Percentiles rank a stretch among this genome's conserved stretches.
These are phyloP conservation scores for Chymomyza fuscimana DNA, from an alignment of 2,888 invertebrate species.

Conservation along the genomic window DNA sequence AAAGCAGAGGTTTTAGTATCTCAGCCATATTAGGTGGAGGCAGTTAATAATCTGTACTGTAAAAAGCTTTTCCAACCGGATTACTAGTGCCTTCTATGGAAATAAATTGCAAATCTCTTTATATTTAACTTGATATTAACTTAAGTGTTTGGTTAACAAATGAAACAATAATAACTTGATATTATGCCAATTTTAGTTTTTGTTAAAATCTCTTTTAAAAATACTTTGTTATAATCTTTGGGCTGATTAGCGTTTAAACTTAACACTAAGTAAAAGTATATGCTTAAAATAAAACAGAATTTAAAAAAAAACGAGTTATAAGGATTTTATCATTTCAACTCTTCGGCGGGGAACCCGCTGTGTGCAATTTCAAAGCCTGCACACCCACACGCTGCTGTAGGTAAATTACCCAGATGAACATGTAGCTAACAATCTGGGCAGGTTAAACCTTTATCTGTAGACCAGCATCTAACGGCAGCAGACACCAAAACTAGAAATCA, in stretches of 20 bases:
- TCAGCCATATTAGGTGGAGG: conserved; percentile 78
- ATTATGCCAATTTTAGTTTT: conserved; percentile 15
- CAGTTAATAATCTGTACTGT: conserved; percentile 52
- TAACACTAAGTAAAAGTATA: conserved; percentile 17
- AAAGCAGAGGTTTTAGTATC: conserved; percentile 78
- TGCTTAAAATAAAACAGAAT: conserved; percentile 15
- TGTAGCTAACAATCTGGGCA: conserved; percentile 32
- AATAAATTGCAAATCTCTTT: neutral
- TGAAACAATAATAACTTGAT: neutral
- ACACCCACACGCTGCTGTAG: conserved; percentile 63
- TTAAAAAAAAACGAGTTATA: neutral
- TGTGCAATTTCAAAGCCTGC: conserved; percentile 44
- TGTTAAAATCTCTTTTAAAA: neutral
- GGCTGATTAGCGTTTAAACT: conserved; percentile 59
- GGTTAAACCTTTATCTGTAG: conserved; percentile 36
- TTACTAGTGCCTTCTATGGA: neutral
- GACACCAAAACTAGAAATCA: conserved; percentile 45
- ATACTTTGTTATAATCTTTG: conserved; percentile 4
- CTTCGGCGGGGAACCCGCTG: conserved; percentile 24
- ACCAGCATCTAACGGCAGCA: conserved; percentile 28
- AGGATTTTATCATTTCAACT: neutral
- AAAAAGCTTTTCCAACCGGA: neutral
- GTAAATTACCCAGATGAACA: conserved; percentile 54
- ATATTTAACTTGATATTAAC: neutral
- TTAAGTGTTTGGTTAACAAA: too few relatives aligned